Percentiles rank a stretch among this genome's conserved stretches.
Evolutionary conservation across 2,113 vertebrate species (phyloP).

Genomic region (Prolemur simus): DNA sequence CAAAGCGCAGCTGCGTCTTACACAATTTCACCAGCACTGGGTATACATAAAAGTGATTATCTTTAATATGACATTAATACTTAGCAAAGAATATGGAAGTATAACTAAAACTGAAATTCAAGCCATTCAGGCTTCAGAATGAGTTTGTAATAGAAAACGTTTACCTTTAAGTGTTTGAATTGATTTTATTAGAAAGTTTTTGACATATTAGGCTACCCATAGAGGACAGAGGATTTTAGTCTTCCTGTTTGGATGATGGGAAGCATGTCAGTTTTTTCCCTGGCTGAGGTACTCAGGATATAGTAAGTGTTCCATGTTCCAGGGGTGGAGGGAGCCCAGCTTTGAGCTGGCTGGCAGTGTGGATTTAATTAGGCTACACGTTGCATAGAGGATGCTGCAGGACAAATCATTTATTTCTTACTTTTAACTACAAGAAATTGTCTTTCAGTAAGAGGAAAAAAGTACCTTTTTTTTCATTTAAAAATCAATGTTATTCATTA

Average conservation of each 20-base stretch:
- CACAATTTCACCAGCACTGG: slow-evolving; percentile 29
- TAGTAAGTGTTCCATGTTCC: background rate
- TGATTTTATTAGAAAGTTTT: slow-evolving; percentile 44
- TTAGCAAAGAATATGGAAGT: background rate
- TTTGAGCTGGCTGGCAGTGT: slow-evolving; percentile 3
- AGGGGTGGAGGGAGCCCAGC: background rate
- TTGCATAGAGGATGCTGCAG: slow-evolving; percentile 5
- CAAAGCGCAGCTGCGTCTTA: slow-evolving; percentile 19
- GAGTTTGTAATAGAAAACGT: background rate
- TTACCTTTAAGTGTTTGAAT: slow-evolving; percentile 19
- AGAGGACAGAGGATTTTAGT: background rate
- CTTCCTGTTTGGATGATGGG: slow-evolving; percentile 62
- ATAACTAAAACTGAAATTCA: background rate
- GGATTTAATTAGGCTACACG: slow-evolving; percentile 64
- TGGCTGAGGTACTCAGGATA: slow-evolving; percentile 25
- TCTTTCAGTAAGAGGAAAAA: slow-evolving; percentile 24
- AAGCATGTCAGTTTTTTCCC: slow-evolving; percentile 48
- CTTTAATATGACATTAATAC: background rate
- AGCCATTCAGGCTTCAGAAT: background rate
- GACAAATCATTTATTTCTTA: slow-evolving; percentile 50
- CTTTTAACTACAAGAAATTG: slow-evolving; percentile 55
- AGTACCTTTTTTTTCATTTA: background rate
- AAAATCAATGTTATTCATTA: slow-evolving; percentile 48
- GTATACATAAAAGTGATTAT: background rate
- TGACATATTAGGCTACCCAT: background rate